A percentile compares a stretch with the other conserved stretches of the same genome.
phyloP scores from a whole-genome alignment of 2,888 invertebrate species.

The Hemaris fuciformis region DNA sequence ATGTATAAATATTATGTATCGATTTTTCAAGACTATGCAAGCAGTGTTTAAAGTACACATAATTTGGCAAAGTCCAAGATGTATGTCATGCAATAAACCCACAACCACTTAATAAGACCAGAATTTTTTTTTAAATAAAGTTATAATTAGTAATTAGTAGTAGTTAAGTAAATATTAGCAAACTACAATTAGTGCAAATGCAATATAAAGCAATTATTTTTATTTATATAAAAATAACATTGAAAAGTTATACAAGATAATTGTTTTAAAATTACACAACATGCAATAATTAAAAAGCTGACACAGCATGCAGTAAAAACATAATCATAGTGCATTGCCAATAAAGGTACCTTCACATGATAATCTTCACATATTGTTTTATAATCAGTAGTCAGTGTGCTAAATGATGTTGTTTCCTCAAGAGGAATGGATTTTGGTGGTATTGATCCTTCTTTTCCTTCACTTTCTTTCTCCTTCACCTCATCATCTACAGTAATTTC shows the following conservation, averaged over 20 bases:
- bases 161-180: not conserved
- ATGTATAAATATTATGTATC: too few relatives aligned
- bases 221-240: not conserved
- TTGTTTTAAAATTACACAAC: not conserved
- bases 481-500: conserved; percentile 64
- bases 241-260: not conserved
- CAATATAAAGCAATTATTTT: not conserved
- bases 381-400: conserved; percentile 85
- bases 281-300: not conserved
- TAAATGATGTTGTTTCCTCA: conserved; percentile 73
- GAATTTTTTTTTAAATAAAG: too few relatives aligned
- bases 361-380: conserved; percentile 87
- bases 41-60: too few relatives aligned
- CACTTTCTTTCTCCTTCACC: conserved; percentile 43
- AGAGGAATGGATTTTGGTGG: conserved; percentile 63
- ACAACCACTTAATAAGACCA: too few relatives aligned
- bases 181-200: not conserved
- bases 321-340: conserved; percentile 33
- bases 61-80: too few relatives aligned
- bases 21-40: too few relatives aligned
- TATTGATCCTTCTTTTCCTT: conserved; percentile 43
- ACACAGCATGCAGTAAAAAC: conserved; percentile 25
- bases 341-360: conserved; percentile 82
- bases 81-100: too few relatives aligned
- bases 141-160: too few relatives aligned